phyloP scores from a whole-genome alignment of 2,113 vertebrate genomes.

The Phrynosoma platyrhinos region DNA sequence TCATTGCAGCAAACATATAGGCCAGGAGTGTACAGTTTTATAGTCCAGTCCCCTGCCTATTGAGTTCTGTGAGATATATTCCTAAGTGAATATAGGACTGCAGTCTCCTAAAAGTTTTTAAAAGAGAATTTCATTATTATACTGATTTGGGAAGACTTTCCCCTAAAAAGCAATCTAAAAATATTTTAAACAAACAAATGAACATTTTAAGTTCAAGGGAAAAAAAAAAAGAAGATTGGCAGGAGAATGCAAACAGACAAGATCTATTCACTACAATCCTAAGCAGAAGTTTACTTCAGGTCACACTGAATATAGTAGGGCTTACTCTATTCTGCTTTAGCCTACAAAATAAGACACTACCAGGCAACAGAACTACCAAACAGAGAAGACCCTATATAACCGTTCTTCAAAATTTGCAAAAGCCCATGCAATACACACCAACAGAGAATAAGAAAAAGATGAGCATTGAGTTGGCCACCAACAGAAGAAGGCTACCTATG shows the following conservation, averaged over 20 bases:
- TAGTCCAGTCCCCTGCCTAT: not conserved
- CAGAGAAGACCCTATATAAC: too few species aligned
- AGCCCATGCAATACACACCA: too few species aligned
- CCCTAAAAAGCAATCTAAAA: not conserved
- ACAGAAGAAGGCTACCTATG: not conserved
- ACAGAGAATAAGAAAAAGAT: too few species aligned
- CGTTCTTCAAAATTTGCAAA: too few species aligned
- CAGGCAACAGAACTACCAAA: too few species aligned
- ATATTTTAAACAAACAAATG: too few species aligned
- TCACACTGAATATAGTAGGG: too few species aligned
- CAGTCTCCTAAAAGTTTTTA: too few species aligned
- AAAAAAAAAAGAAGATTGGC: not conserved
- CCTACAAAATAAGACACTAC: too few species aligned
- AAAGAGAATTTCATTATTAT: not conserved
- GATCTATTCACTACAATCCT: not conserved
- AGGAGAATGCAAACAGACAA: too few species aligned
- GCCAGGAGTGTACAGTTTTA: not conserved
- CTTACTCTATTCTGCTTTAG: too few species aligned
- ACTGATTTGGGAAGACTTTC: not conserved
- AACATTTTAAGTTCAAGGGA: not conserved
- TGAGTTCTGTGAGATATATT: not conserved
- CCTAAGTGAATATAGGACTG: not conserved
- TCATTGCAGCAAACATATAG: not conserved
- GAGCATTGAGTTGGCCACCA: not conserved
- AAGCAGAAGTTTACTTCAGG: not conserved